These are phyloP conservation scores for Antidorcas marsupialis DNA, from an alignment of 2,113 vertebrate genomes.

Conservation along the genomic window DNA sequence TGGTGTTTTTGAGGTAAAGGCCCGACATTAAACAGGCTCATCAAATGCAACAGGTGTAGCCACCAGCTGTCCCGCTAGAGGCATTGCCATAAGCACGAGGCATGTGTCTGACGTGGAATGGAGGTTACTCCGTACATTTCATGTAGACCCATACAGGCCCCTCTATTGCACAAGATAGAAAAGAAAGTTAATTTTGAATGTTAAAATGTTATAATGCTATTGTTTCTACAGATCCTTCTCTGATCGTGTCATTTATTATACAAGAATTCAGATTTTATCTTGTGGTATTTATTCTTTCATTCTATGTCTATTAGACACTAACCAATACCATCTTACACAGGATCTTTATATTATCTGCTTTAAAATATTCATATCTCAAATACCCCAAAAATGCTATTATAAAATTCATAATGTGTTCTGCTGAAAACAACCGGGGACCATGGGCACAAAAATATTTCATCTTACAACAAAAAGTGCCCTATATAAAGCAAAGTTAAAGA, in stretches of 20 bases:
- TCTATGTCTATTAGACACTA: neutral
- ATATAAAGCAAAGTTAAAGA: neutral
- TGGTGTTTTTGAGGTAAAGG: neutral
- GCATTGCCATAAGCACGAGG: neutral
- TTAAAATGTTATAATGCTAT: neutral
- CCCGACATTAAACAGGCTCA: neutral
- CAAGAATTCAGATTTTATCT: neutral
- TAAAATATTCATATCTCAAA: neutral
- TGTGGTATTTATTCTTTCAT: neutral
- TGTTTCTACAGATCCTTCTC: neutral
- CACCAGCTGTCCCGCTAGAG: neutral
- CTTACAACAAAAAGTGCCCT: neutral
- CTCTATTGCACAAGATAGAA: neutral
- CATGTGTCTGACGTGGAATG: neutral
- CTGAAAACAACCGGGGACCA: neutral
- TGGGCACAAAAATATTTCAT: neutral
- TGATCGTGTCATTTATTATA: neutral
- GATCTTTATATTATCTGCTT: neutral
- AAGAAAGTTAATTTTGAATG: neutral
- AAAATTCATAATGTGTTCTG: neutral
- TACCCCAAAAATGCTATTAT: neutral
- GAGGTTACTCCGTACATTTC: too few relatives aligned
- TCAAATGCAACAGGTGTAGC: neutral
- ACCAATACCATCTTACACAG: neutral
- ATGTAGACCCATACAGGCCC: neutral